A percentile compares a stretch with the other conserved stretches of the same genome.
Conservation (phyloP, 1,140 invertebrate species). For the Euura lappo region DNA sequence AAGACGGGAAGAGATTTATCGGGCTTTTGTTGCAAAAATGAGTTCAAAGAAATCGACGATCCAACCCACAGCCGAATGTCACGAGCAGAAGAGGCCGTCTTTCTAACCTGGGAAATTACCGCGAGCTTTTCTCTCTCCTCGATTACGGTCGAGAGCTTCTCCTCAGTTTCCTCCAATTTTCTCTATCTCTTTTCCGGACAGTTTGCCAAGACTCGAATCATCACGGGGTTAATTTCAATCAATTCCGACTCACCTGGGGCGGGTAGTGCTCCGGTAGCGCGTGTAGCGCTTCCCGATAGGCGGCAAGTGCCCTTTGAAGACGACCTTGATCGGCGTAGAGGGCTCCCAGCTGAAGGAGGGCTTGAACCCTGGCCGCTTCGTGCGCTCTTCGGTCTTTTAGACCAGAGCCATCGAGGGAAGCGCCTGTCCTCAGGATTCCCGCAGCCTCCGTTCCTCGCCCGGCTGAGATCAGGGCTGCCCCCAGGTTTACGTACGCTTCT, state of each 20-base stretch:
- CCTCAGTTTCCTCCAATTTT: constrained; percentile 18
- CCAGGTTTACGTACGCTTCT: constrained; percentile 96
- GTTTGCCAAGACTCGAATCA: background rate
- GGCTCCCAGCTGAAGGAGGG: constrained; percentile 88
- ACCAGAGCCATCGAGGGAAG: constrained; percentile 82
- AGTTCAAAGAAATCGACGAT: background rate
- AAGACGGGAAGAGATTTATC: background rate
- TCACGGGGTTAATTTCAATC: background rate
- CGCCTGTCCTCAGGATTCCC: constrained; percentile 80
- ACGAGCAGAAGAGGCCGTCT: background rate
- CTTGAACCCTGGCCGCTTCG: constrained; percentile 87
- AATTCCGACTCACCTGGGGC: constrained; percentile 69
- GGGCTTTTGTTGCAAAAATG: background rate
- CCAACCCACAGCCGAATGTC: background rate
- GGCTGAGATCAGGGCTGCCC: constrained; percentile 82
- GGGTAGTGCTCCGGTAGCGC: constrained; percentile 82
- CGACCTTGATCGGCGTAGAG: constrained; percentile 87
- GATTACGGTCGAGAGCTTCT: background rate
- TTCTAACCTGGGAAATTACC: background rate
- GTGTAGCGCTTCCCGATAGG: constrained; percentile 85
- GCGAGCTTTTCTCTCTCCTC: too few species aligned
- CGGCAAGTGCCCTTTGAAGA: constrained; percentile 83
- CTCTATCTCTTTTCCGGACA: background rate
- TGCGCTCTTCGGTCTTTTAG: constrained; percentile 90
- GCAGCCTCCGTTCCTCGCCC: constrained; percentile 85